These are phyloP conservation scores for Carterocephalus palaemon DNA, from an alignment of 2,888 invertebrate genomes.

Conservation along the genomic window DNA sequence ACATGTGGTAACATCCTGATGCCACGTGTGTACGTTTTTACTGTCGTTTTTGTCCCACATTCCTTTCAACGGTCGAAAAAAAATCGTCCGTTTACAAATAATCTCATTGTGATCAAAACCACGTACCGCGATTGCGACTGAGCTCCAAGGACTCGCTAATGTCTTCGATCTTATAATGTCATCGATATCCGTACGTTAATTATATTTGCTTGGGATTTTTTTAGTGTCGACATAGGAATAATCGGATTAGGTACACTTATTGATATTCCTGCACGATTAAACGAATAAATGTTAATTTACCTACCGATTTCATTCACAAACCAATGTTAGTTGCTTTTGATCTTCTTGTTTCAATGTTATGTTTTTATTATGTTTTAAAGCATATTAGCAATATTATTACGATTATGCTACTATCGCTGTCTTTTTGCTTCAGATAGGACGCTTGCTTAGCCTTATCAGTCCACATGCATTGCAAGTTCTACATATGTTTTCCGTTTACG, in stretches of 20 bases:
- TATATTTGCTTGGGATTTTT: not conserved
- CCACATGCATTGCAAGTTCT: no score
- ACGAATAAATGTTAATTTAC: no score
- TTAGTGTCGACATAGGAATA: not conserved
- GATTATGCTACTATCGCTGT: no score
- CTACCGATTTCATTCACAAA: no score
- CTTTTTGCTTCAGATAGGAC: no score
- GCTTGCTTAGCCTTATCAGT: no score
- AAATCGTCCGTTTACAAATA: conserved; percentile 39
- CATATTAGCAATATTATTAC: no score
- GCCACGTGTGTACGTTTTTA: conserved; percentile 49
- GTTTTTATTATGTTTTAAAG: no score
- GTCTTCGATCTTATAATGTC: conserved; percentile 18
- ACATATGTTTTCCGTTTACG: no score
- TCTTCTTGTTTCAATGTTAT: no score
- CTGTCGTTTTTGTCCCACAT: conserved; percentile 47
- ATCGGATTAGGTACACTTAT: not conserved
- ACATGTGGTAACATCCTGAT: conserved; percentile 36
- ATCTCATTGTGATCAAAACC: conserved; percentile 48
- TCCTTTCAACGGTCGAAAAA: conserved; percentile 45
- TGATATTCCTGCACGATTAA: no score
- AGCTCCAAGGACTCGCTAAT: conserved; percentile 37
- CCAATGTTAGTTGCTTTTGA: no score
- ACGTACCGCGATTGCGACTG: conserved; percentile 38
- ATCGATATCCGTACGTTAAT: conserved; percentile 8